These are phyloP conservation scores for Rotaria sp. DNA, from an alignment of 2,888 invertebrate species.

Conservation along the genomic window DNA sequence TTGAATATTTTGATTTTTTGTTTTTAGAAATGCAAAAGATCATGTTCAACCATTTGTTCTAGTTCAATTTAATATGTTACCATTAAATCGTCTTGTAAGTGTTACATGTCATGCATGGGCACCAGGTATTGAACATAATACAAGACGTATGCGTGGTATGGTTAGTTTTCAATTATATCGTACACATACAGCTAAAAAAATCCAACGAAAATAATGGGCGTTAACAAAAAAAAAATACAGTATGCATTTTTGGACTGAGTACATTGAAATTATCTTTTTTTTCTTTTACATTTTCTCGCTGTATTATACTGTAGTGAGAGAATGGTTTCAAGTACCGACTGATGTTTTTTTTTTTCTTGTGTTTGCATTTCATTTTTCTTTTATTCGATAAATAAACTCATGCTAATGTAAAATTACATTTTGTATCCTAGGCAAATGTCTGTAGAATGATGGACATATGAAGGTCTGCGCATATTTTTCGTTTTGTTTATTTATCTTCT, in stretches of 20 bases:
- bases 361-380: background rate
- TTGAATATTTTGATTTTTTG: background rate
- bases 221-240: no score
- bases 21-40: background rate
- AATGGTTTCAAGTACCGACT: background rate
- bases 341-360: no score
- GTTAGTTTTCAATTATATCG: conserved; percentile 17
- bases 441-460: no score
- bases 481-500: no score
- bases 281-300: no score
- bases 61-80: background rate
- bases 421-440: no score
- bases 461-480: no score
- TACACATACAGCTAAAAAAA: background rate
- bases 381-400: background rate
- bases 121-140: background rate
- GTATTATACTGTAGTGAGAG: background rate
- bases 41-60: conserved; percentile 16
- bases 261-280: background rate
- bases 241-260: no score
- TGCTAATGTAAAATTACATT: no score
- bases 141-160: conserved; percentile 14
- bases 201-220: background rate
- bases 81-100: background rate
- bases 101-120: conserved; percentile 5